Percentiles rank a stretch among this genome's conserved stretches.
These are phyloP conservation scores for Neoniphon sammara DNA, from an alignment of 2,797 vertebrate genomes.

Conservation along the genomic window DNA sequence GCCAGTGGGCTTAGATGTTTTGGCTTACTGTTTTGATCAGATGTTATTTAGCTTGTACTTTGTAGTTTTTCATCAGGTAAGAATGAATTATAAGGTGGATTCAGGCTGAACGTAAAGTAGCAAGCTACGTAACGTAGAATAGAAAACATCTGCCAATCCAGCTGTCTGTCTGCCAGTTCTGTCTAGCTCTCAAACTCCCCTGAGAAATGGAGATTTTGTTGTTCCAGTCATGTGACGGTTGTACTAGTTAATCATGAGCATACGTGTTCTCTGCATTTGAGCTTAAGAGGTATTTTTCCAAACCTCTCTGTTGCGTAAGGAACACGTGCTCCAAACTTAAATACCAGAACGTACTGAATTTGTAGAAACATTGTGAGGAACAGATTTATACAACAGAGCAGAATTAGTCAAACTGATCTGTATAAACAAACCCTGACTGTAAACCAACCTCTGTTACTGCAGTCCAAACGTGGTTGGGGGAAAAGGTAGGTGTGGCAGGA, in stretches of 20 bases:
- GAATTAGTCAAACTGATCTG: slow-evolving; percentile 4
- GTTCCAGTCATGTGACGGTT: slow-evolving; percentile 23
- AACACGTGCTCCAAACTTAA: slow-evolving; percentile 22
- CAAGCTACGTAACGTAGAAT: slow-evolving; percentile 13
- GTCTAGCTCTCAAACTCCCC: slow-evolving; percentile 8
- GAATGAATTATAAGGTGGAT: slow-evolving; percentile 14
- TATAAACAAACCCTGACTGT: background rate
- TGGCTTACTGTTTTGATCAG: background rate
- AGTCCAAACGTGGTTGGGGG: slow-evolving; percentile 89
- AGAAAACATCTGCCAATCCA: slow-evolving; percentile 47
- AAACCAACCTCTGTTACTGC: slow-evolving; percentile 90
- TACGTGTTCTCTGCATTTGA: background rate
- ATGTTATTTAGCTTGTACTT: slow-evolving; percentile 19
- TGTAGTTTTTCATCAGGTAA: slow-evolving; percentile 24
- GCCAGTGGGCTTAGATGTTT: slow-evolving; percentile 4
- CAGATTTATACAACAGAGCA: background rate
- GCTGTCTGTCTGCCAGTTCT: slow-evolving; percentile 15
- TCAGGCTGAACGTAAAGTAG: slow-evolving; percentile 13
- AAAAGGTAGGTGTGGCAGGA: slow-evolving; percentile 90
- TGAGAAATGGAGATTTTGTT: slow-evolving; percentile 34
- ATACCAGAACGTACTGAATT: background rate
- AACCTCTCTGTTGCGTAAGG: slow-evolving; percentile 43
- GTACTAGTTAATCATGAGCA: slow-evolving; percentile 42
- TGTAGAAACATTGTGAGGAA: background rate
- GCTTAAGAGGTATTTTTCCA: slow-evolving; percentile 22